These are phyloP conservation scores for Enteromius argenteus DNA, from an alignment of 2,797 vertebrate species.

Conservation along the genomic window DNA sequence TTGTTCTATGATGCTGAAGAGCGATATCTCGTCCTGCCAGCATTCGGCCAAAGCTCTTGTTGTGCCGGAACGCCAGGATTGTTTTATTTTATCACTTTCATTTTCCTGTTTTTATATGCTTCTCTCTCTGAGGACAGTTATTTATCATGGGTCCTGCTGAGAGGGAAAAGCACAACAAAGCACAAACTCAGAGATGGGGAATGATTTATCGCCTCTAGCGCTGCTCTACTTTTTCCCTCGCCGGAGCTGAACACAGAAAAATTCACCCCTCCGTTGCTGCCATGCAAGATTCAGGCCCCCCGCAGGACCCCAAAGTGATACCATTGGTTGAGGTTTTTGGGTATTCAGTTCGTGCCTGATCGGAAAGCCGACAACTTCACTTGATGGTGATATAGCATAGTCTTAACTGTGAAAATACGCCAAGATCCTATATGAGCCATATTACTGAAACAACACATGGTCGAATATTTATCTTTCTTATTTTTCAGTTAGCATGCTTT, in stretches of 20 bases:
- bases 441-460: not conserved
- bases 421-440: not conserved
- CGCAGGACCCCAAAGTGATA: not conserved
- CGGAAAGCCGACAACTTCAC: not conserved
- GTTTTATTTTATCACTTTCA: conserved; percentile 76
- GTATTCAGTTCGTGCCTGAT: conserved; percentile 17
- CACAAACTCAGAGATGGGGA: conserved; percentile 67
- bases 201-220: conserved; percentile 72
- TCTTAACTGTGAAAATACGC: not conserved
- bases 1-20: conserved; percentile 50
- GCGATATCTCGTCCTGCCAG: conserved; percentile 49
- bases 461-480: not conserved
- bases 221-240: conserved; percentile 64
- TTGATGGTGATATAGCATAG: not conserved
- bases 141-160: conserved; percentile 69
- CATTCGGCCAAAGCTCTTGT: conserved; percentile 57
- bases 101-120: conserved; percentile 74
- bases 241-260: conserved; percentile 56
- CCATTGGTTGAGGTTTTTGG: conserved; percentile 21
- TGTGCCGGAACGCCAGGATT: conserved; percentile 59
- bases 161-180: conserved; percentile 70
- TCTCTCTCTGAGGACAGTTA: conserved; percentile 70
- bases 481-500: not conserved
- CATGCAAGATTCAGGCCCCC: not conserved
- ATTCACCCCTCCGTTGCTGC: conserved; percentile 37